These are phyloP conservation scores for Aeoliscus strigatus DNA, from an alignment of 2,797 vertebrate genomes.

Conservation along the genomic window DNA sequence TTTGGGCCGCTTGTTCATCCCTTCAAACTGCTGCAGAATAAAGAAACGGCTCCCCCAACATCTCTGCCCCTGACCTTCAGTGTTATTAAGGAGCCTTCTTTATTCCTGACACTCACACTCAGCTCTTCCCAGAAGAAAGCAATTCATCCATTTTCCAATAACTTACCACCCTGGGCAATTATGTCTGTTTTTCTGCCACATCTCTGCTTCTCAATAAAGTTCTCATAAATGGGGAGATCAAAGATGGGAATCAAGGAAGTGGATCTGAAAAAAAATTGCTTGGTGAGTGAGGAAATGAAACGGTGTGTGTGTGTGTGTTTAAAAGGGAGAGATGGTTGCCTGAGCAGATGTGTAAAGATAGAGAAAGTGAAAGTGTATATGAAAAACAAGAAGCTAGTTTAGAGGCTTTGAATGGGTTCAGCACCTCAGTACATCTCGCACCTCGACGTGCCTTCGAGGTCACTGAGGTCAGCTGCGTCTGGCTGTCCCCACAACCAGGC, in stretches of 20 bases:
- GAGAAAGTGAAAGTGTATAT: constrained; percentile 48
- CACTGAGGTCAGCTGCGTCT: no score
- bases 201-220: constrained; percentile 72
- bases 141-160: constrained; percentile 76
- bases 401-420: no score
- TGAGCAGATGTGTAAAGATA: constrained; percentile 58
- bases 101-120: constrained; percentile 58
- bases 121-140: constrained; percentile 59
- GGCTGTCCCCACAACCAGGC: no score
- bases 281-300: constrained; percentile 69
- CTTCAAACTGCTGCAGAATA: constrained; percentile 26
- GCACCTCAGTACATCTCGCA: no score
- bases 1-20: constrained; percentile 51
- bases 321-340: constrained; percentile 33
- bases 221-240: constrained; percentile 67
- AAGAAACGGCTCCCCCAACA: constrained; percentile 39
- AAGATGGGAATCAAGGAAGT: constrained; percentile 72
- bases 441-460: no score
- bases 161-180: constrained; percentile 71
- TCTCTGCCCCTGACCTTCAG: constrained; percentile 63
- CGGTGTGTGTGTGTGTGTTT: constrained; percentile 1
- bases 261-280: constrained; percentile 69
- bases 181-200: constrained; percentile 70
- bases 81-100: constrained; percentile 64
- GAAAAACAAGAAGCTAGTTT: no score